Evolutionary conservation across 2,113 vertebrate species (phyloP).

Genomic region (Cyprinus carpio): DNA sequence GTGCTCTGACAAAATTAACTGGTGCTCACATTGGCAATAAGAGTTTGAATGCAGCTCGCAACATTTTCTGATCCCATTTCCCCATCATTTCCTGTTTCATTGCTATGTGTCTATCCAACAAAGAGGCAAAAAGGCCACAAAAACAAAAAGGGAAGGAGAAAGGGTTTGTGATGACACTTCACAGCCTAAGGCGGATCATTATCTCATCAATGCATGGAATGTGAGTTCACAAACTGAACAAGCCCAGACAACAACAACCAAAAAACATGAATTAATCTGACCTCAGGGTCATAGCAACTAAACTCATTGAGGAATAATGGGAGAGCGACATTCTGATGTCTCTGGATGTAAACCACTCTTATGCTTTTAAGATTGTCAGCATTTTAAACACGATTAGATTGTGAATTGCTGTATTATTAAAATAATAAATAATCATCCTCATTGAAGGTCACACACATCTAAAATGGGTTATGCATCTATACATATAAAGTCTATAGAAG

Average conservation of each 20-base stretch:
- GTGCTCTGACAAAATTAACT: background rate
- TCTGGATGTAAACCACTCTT: background rate
- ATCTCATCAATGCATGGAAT: slow-evolving; percentile 56
- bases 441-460: background rate
- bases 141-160: slow-evolving; percentile 25
- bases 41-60: background rate
- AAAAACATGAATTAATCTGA: slow-evolving; percentile 59
- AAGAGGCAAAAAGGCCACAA: slow-evolving; percentile 32
- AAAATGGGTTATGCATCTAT: background rate
- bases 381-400: background rate
- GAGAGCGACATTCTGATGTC: slow-evolving; percentile 8
- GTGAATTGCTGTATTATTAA: background rate
- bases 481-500: background rate
- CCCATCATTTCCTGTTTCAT: background rate
- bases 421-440: background rate
- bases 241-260: slow-evolving; percentile 56
- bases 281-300: slow-evolving; percentile 57
- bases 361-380: slow-evolving; percentile 1
- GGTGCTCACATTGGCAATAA: background rate
- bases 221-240: slow-evolving; percentile 52
- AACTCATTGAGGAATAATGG: slow-evolving; percentile 25
- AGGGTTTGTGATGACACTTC: slow-evolving; percentile 46
- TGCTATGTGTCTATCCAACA: slow-evolving; percentile 32
- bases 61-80: background rate
- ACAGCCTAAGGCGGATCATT: slow-evolving; percentile 60